Base-by-base conservation (phyloP, 2,888 invertebrate species). In the Branchipolynoe longqiensis region DNA sequence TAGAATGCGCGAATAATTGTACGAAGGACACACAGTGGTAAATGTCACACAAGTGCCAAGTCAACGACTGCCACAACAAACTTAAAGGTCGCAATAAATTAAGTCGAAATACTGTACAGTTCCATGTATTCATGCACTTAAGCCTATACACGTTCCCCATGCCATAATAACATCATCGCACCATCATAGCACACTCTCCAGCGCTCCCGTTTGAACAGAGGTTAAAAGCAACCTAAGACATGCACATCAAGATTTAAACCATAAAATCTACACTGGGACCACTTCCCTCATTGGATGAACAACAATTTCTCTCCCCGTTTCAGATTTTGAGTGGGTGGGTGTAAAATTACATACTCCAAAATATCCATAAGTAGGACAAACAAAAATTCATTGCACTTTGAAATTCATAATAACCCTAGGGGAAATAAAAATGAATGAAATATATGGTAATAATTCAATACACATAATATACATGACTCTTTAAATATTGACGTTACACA, bases 21-120 rank as follows among this genome's bases (percentile, higher is more conserved):
- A 18, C 25, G 58, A n/a, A 18, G 58, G 58, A 18, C 58, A 58
- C n/a, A 58, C n/a, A n/a, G 25, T 58, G 58, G 25, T 18, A 58
- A 18, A 58, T n/a, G 14, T 36, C 69, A 8, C 69, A 69, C 69
- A 69, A 33, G n/a, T n/a, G n/a, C 18, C 12, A 31, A 69, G 36
- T 69, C 69, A 62, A 25, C 2, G 38, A 33, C 78, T 78, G 78
- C 14, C 48, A 28, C 78, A 78, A 41, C 41, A 25, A 78, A 78
- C 78, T 78, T 78, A 78, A n/a, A n/a, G 41, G 28, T 78, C 40
- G 12, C 78, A 78, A 78, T 78, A 78, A 78, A 78, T 78, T 78
- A 78, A 78, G 78, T 78, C 78, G 28, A 62, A 69, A 78, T 48
- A 40, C 78, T 78, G 78, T 48, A 78, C 78, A 69, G 69, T 69